Base-by-base conservation (phyloP, 2,797 vertebrate species). In the Sebastes steindachneri region DNA sequence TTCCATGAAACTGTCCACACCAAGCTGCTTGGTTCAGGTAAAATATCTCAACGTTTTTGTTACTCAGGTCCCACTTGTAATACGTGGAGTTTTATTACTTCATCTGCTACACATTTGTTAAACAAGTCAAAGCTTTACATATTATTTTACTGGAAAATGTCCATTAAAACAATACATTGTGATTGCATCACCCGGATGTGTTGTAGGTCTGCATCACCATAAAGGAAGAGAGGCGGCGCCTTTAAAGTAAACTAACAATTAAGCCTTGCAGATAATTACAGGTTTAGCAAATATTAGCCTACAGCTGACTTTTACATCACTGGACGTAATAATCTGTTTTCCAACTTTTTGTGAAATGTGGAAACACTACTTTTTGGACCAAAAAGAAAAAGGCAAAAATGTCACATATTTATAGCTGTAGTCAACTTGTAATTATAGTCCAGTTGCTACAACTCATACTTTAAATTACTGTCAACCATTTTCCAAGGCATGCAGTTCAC, bases 1-100 rank as follows among this genome's bases (percentile, higher is more conserved):
- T 99, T 99, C 95, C 98, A 99, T 3, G 98, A 99, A 95, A 99
- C 98, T 17, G 97, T 99, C 73, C 98, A 99, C 89, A 99, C 98
- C 72, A 98, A 98, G 77, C 94, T 99, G 26, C 95, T 99, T 78
- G 98, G 98, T 75, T 97, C 97, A 95, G 90, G 91, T 90, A 80
- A 79, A 65, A 74, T 11, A 63, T 53, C 25, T 28, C 25, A n/a
- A n/a, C 14, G 4, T 35, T 8, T 69, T 23, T 63, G 54, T 2
- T 23, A 55, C 5, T 15, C 9, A 21, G 2, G 19, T 54, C 3
- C 7, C 12, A 4, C 21, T 28, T n/a, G 65, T 53, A 48, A 63
- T 59, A 9, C 2, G 0, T 35, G 3, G 12, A 64, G 21, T 51
- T 1, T 25, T 37, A 35, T 55, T 12, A 31, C 37, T 67, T 55